Base-by-base conservation (phyloP, 2,888 invertebrate genomes). In the Petrophora chlorosata region DNA sequence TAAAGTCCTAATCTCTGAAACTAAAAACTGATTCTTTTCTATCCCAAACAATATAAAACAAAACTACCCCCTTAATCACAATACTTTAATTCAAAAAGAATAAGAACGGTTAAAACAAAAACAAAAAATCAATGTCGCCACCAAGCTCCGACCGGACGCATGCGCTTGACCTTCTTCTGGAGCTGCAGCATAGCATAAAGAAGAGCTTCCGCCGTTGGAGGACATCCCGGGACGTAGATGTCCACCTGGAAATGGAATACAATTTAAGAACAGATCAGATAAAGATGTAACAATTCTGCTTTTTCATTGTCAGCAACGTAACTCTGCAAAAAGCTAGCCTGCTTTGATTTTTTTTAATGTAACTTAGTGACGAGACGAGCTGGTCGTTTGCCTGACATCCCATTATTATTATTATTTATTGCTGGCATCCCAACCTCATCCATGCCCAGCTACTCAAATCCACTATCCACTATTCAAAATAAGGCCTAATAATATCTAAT, bases 171-270 rank as follows among this genome's bases (percentile, higher is more conserved):
- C 77, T 98, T 98, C 85, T 95, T 96, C 85, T 97, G 96, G 3
- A 98, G 89, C 74, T 95, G 95, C 42, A 98, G 86, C 70, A 98
- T 90, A 14, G 94, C 96, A 72, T 98, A 98, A 42, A 98, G 84
- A 9, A 98, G 85, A 1, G 98, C 97, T 85, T 98, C 98, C 0
- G 97, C 97, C 0, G 97, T 96, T n/a, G 98, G 98, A 15, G 98
- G 98, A 85, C 98, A 98, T 8, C 97, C 97, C 54, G 97, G 97
- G 28, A 98, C 96, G 79, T 98, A 98, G 63, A 98, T 95, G 78
- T 98, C 97, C 46, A 89, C 88, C 88, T 88, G 56, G 1, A 47
- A 56, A 10, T 35, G 2, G 32, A 42, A 10, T 28, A 14, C 25
- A 25, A 15, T 14, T 22, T 7, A 25, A 23, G 14, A 19, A 25